Evolutionary conservation across 2,888 invertebrate genomes (phyloP).

Genomic region (Catocala sponsa): DNA sequence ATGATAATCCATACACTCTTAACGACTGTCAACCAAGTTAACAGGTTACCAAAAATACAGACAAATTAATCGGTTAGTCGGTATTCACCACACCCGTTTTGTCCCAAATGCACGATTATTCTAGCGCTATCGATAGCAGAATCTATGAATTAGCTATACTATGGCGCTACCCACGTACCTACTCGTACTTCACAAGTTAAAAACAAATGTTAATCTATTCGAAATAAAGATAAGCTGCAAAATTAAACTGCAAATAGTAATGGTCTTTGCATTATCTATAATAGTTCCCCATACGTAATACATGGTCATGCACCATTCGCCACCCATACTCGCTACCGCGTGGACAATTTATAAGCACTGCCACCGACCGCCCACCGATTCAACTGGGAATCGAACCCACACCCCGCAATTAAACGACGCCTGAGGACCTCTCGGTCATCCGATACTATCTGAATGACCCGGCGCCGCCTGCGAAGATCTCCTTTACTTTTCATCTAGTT

Average conservation of each 20-base stretch:
- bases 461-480: slow-evolving; percentile 69
- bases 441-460: slow-evolving; percentile 76
- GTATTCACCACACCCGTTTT: no score
- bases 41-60: no score
- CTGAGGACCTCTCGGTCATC: slow-evolving; percentile 75
- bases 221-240: slow-evolving; percentile 4
- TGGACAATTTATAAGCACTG: slow-evolving; percentile 73
- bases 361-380: slow-evolving; percentile 77
- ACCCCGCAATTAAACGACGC: slow-evolving; percentile 80
- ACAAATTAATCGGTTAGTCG: no score
- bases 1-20: no score
- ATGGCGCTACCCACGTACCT: neutral
- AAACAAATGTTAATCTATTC: slow-evolving; percentile 11
- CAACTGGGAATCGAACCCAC: slow-evolving; percentile 71
- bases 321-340: slow-evolving; percentile 74
- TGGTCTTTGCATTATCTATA: slow-evolving; percentile 23
- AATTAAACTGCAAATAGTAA: slow-evolving; percentile 39
- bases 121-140: no score
- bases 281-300: slow-evolving; percentile 30
- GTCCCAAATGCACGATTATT: no score
- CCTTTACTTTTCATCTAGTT: slow-evolving; percentile 49
- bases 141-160: neutral
- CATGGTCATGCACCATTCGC: slow-evolving; percentile 57
- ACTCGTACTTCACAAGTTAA: neutral
- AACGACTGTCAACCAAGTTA: no score